These are phyloP conservation scores for Setipinna tenuifilis DNA, from an alignment of 2,797 vertebrate genomes.

Conservation along the genomic window DNA sequence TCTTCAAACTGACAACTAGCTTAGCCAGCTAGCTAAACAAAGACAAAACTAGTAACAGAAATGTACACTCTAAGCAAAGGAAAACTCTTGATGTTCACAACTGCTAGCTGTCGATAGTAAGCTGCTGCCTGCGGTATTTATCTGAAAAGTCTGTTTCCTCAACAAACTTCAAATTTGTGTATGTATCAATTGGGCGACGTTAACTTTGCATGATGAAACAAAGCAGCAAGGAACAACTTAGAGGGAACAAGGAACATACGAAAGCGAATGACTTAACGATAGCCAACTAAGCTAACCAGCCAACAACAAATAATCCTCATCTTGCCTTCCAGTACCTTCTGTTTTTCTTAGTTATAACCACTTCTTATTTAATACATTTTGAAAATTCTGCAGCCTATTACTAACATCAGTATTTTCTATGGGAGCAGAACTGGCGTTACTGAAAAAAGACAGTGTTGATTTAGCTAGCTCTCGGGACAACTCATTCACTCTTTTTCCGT, in stretches of 20 bases:
- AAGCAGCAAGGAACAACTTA: constrained; percentile 21
- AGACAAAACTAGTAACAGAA: constrained; percentile 8
- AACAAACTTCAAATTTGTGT: neutral
- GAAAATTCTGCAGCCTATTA: neutral
- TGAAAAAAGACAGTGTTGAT: constrained; percentile 15
- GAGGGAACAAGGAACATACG: constrained; percentile 17
- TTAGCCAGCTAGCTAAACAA: constrained; percentile 15
- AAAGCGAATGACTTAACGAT: constrained; percentile 17
- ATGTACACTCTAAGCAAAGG: neutral
- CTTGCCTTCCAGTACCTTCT: neutral
- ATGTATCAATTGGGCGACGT: neutral
- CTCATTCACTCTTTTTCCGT: constrained; percentile 25
- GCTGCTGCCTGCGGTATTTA: neutral
- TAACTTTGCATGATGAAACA: constrained; percentile 16
- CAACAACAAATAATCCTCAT: constrained; percentile 13
- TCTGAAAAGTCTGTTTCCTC: neutral
- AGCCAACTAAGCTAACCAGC: constrained; percentile 21
- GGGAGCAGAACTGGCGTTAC: neutral
- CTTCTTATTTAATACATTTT: neutral
- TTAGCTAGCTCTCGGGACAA: constrained; percentile 4
- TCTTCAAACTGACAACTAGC: constrained; percentile 16
- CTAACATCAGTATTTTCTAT: neutral
- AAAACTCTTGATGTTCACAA: constrained; percentile 13
- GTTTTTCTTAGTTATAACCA: neutral
- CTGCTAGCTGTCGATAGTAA: neutral